Conservation (phyloP, 2,797 vertebrate genomes). For the Ctenopoma kingsleyae region DNA sequence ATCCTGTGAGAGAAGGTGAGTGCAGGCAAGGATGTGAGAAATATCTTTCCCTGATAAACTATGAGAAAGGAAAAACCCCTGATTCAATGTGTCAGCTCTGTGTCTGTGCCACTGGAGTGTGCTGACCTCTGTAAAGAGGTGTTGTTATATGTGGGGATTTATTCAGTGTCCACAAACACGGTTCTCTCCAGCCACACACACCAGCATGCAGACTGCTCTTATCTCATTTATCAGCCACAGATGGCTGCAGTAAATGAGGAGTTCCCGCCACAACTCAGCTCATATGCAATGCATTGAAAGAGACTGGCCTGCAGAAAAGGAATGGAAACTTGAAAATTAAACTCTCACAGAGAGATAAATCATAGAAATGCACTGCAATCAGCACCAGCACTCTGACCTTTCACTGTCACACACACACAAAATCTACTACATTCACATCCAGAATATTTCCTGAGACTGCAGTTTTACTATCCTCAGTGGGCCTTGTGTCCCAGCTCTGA, state of each 20-base stretch:
- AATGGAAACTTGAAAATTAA: slow-evolving; percentile 48
- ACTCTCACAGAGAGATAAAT: slow-evolving; percentile 63
- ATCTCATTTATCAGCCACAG: slow-evolving; percentile 50
- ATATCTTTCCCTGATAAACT: slow-evolving; percentile 57
- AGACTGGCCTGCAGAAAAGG: slow-evolving; percentile 31
- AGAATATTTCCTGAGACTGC: slow-evolving; percentile 69
- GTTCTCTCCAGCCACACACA: slow-evolving; percentile 18
- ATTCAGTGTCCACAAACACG: slow-evolving; percentile 26
- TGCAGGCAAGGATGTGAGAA: slow-evolving; percentile 42
- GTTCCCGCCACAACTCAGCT: slow-evolving; percentile 17
- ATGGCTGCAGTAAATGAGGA: slow-evolving; percentile 49
- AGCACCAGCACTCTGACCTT: slow-evolving; percentile 68
- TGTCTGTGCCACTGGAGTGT: slow-evolving; percentile 57
- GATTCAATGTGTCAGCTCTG: slow-evolving; percentile 73
- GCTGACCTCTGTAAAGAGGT: slow-evolving; percentile 64
- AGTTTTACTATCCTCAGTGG: slow-evolving; percentile 67
- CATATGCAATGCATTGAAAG: slow-evolving; percentile 18
- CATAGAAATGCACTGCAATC: slow-evolving; percentile 42
- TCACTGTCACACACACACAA: slow-evolving; percentile 46
- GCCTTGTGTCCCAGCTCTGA: slow-evolving; percentile 67
- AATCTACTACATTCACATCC: slow-evolving; percentile 31
- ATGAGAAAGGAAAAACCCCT: slow-evolving; percentile 50
- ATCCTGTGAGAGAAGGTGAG: slow-evolving; percentile 33
- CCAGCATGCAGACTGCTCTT: slow-evolving; percentile 36
- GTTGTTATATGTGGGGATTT: slow-evolving; percentile 66